Evolutionary conservation across 2,888 invertebrate genomes (phyloP), one percentile per base, ranked within the genome.

Genomic region (Drosophila paramelanica): DNA sequence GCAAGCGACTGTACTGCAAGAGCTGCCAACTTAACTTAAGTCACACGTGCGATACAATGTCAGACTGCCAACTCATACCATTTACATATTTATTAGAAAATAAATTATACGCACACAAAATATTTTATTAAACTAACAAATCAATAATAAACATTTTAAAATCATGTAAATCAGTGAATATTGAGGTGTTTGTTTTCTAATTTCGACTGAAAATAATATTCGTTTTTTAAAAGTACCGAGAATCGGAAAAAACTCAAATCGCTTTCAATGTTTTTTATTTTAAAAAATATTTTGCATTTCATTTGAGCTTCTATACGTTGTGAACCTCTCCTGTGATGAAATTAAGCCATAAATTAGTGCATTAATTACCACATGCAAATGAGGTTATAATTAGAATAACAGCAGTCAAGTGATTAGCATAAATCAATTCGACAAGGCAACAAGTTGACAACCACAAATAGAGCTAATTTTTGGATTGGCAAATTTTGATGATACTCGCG

Each of bases 1-100:
- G 66, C 60, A 67, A 72, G 77, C 85, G 78, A 69, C 79, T 69
- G 57, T 72, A 83, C 79, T 81, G 83, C 86, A 79, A 83, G 77
- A 70, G 77, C 70, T 79, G 77, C 79, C 67, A 79, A 79, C 64
- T 46, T 31, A 65, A 68, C 57, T 68, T 67, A 59, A 82, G 67
- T 31, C 53, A 70, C 81, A 73, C 70, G 67, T 79, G 67, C 67
- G 67, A 65, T 62, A 65, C 49, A 57, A 73, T 56, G 23, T 42
- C 57, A 68, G 50, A 49, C 58, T 56, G 55, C 64, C 70, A 65
- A 74, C 69, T 76, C 65, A 75, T 67, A n/a, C 36, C 72, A 66
- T 75, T 46, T 27, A 59, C 25, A 61, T 43, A 51, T 23, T 33
- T 33, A 46, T 47, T 17, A 42, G 14, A 45, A 43, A 45, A 36